Evolutionary conservation across 1,140 invertebrate species (phyloP), one percentile per base, ranked within the genome.

Genomic region (Colletes latitarsis): DNA sequence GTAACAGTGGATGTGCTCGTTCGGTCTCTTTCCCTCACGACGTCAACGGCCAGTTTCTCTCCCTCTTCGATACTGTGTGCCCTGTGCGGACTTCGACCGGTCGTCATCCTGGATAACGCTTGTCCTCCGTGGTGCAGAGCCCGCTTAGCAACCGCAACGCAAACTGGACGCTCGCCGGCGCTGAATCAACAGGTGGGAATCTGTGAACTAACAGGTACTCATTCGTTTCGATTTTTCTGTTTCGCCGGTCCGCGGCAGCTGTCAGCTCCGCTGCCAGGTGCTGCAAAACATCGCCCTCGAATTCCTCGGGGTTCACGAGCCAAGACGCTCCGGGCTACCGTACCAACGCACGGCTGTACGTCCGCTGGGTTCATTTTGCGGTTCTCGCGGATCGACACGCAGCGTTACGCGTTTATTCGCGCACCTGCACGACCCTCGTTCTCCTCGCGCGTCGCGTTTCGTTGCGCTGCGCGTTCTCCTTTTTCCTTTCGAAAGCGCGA

Each of bases 171-270:
- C 63, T 30, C 66, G 60, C 30, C 70, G 66, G 52, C 77, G 66
- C 52, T 19, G 83, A 81, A 84, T 90, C 91, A 92, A 92, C 91
- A 92, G 90, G 91, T 91, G 91, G 82, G 85, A 88, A 88, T 82
- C 85, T 85, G 87, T 80, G 53, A 81, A 84, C 84, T 86, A 81
- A 85, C 80, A 91, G 91, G 89, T 90, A 57, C 75, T 60, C 79
- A 68, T 86, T 58, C 72, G 41, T 79, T 76, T 58, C 49, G 41
- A 53, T 79, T 79, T 82, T 70, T 83, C 17, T 14, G 8, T 62
- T 58, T 15, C 43, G 4, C 64, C 60, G 17, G 52, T 30, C 58
- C 30, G 12, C 69, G 19, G 55, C 85, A 85, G 80, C 84, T 80
- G 82, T 74, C 72, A 74, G 60, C 74, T 21, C 30, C 73, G 43